Evolutionary conservation across 2,888 invertebrate species (phyloP), one percentile per base, ranked within the genome.

Genomic region (Diogma glabrata): DNA sequence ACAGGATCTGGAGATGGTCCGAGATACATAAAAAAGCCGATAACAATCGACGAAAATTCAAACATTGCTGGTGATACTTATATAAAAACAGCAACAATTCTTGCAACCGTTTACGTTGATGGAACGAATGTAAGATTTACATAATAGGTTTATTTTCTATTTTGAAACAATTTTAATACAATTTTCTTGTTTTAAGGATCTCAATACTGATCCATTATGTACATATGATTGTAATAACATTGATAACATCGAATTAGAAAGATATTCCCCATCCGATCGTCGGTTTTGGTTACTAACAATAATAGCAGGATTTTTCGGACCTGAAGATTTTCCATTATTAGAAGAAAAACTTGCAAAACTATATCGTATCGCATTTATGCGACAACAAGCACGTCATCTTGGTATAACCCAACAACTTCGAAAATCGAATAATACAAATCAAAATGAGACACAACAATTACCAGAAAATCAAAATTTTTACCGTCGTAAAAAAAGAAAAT

Each of bases 1-100:
- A 87, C 87, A 0, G 89, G 89, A 0, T 85, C 86, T 0, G 89
- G 89, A 1, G 89, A 89, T 63, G 88, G 86, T 0, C 81, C 83
- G 0, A 75, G 79, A 8, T 69, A 63, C 52, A 56, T 67, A 7
- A 66, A 65, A 56, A 65, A 67, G 51, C 67, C 69, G 10, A 68
- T 67, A 53, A 67, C 77, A 70, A 58, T 78, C 70, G 60, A 72
- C 72, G 43, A 77, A 75, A 14, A 7, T 36, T 14, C 30, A 4
- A 24, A 30, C 20, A 20, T 20, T 17, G 52, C 65, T 60, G 54
- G 69, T 62, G 62, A 66, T 60, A 74, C 81, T 8, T 75, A 82
- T 36, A 77, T 78, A 47, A 79, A 79, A 60, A 78, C 78, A 9
- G 82, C 82, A 54, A 84, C 84, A 0, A 76, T 84, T 2, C 73